phyloP scores from a whole-genome alignment of 2,888 invertebrate genomes.

The Serripes groenlandicus region DNA sequence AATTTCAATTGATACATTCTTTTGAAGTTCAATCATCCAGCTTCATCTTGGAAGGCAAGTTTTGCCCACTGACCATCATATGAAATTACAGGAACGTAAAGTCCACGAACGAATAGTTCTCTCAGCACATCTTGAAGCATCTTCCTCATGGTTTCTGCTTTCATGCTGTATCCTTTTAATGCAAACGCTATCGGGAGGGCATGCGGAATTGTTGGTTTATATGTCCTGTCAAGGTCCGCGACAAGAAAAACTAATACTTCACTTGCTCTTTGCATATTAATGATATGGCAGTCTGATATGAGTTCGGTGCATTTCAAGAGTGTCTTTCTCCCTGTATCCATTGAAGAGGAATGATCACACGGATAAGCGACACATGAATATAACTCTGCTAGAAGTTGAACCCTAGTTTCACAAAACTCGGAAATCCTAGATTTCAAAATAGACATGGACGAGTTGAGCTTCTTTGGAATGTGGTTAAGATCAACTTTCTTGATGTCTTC shows the following conservation, averaged over 20 bases:
- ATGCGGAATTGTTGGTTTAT: slow-evolving; percentile 43
- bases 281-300: slow-evolving; percentile 6
- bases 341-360: not conserved
- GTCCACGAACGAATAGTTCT: slow-evolving; percentile 12
- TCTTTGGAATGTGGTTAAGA: not conserved
- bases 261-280: slow-evolving; percentile 34
- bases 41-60: slow-evolving; percentile 22
- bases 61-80: slow-evolving; percentile 47
- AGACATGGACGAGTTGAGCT: not conserved
- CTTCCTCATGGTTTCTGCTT: slow-evolving; percentile 11
- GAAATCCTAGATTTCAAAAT: not conserved
- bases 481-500: not conserved
- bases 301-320: not conserved
- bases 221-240: slow-evolving; percentile 42
- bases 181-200: slow-evolving; percentile 42
- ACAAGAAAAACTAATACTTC: slow-evolving; percentile 55
- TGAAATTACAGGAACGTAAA: slow-evolving; percentile 34
- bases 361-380: not conserved
- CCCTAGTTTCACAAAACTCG: not conserved
- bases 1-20: no score
- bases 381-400: not conserved
- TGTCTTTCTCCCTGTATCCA: not conserved
- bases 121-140: slow-evolving; percentile 29
- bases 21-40: no score
- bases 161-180: slow-evolving; percentile 46